Conservation (phyloP, 2,113 vertebrate genomes). For the Kryptolebias marmoratus region DNA sequence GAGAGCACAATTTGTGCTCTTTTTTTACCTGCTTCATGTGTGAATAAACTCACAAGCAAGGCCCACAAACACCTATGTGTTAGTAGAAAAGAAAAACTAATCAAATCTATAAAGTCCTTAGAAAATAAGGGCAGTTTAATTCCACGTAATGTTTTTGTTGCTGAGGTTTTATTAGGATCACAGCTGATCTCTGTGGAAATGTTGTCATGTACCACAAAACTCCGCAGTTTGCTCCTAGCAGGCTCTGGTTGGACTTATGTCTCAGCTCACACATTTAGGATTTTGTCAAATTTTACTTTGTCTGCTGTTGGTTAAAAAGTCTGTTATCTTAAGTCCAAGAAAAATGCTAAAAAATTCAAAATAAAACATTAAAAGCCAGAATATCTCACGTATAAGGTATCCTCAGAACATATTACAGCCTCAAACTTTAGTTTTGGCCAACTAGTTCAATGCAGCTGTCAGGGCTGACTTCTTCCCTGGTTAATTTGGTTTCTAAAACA, state of each 20-base stretch:
- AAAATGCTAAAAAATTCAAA: slow-evolving; percentile 22
- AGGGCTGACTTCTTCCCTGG: neutral
- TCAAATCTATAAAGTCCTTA: no score
- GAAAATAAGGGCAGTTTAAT: no score
- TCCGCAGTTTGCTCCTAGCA: no score
- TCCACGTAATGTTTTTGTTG: no score
- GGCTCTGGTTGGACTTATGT: no score
- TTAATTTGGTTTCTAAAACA: slow-evolving; percentile 8
- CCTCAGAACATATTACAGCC: neutral
- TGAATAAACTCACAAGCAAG: slow-evolving; percentile 5
- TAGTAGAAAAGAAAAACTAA: no score
- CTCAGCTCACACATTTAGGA: no score
- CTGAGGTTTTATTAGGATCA: no score
- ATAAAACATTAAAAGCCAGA: slow-evolving; percentile 6
- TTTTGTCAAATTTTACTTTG: neutral
- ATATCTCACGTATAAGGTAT: no score
- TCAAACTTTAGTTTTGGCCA: neutral
- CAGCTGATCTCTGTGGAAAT: no score
- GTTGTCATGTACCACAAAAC: no score
- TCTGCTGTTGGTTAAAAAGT: slow-evolving; percentile 6
- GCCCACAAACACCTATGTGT: no score
- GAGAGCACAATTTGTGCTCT: neutral
- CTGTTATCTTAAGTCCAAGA: neutral
- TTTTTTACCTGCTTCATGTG: neutral
- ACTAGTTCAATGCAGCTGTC: neutral